A percentile compares a stretch with the other conserved stretches of the same genome.
Conservation (phyloP, 2,888 invertebrate genomes). For the Archaeoteleia sp. region DNA sequence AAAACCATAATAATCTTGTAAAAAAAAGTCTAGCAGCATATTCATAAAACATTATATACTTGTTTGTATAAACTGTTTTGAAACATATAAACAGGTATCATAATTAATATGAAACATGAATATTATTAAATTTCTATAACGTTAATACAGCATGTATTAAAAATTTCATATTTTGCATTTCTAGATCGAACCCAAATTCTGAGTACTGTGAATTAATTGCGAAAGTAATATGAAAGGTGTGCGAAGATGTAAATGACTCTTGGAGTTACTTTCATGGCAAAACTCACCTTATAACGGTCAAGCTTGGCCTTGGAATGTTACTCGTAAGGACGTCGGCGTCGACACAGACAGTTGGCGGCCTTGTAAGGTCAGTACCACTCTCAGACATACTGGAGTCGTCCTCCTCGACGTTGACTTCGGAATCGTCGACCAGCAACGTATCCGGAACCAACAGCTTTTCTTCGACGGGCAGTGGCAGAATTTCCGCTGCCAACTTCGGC, state of each 20-base stretch:
- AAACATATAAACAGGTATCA: too few relatives aligned
- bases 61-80: too few relatives aligned
- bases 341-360: constrained; percentile 68
- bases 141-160: too few relatives aligned
- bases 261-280: background rate
- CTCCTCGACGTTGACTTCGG: constrained; percentile 70
- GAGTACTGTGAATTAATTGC: too few relatives aligned
- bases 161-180: too few relatives aligned
- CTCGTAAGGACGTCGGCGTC: constrained; percentile 62
- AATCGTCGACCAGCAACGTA: constrained; percentile 67
- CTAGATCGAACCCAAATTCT: too few relatives aligned
- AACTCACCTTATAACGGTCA: constrained; percentile 46
- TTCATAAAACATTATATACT: too few relatives aligned
- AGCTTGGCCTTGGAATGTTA: constrained; percentile 61
- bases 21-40: too few relatives aligned
- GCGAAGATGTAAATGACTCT: background rate
- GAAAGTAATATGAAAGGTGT: too few relatives aligned
- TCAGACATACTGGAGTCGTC: constrained; percentile 75
- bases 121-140: too few relatives aligned
- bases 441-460: constrained; percentile 63
- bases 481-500: constrained; percentile 72
- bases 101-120: too few relatives aligned
- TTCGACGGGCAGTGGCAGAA: constrained; percentile 66
- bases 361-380: constrained; percentile 73
- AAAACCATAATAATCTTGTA: too few relatives aligned